Evolutionary conservation across 2,797 vertebrate species (phyloP), one percentile per base, ranked within the genome.

Genomic region (Gymnothorax javanicus): DNA sequence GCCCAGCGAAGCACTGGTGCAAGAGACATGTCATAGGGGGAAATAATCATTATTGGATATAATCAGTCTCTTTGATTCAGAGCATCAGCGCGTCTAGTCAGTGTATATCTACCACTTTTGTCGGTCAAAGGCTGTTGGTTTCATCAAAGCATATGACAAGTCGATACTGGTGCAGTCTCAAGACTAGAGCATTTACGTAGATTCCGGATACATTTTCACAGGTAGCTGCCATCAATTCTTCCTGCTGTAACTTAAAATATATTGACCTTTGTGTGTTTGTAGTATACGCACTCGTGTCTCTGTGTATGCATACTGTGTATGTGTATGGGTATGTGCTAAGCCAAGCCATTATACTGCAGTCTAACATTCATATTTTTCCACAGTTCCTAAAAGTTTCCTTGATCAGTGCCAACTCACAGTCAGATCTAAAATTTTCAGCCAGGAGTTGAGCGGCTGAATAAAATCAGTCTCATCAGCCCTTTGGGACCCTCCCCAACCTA

Each of bases 391-490:
- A 1, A 69, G n/a, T 69, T 69, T n/a, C 1, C 23, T 25, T 23
- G 1, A 69, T n/a, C n/a, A 69, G n/a, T 25, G 23, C n/a, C 23
- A 12, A 7, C 64, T 25, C 64, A 20, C 64, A 6, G 20, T 69
- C n/a, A 7, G 11, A 25, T 7, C 23, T 69, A 25, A 69, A 69
- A 69, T 2, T 7, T 1, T 9, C 23, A 25, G 25, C 4, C 4
- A 9, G 11, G 23, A 69, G 23, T 23, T 1, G 5, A 69, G 7
- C 4, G 0, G n/a, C 64, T 69, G 25, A 1, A 69, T n/a, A 69
- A 69, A 25, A 23, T 1, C 23, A 0, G 0, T 4, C 64, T 7
- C 7, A 1, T 20, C 4, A n/a, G 1, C n/a, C 3, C 4, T 2
- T 20, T 7, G n/a, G 20, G n/a, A 25, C 23, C 64, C 3, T 1